Conservation (phyloP, 2,113 vertebrate species). For the Cinclus cinclus region DNA sequence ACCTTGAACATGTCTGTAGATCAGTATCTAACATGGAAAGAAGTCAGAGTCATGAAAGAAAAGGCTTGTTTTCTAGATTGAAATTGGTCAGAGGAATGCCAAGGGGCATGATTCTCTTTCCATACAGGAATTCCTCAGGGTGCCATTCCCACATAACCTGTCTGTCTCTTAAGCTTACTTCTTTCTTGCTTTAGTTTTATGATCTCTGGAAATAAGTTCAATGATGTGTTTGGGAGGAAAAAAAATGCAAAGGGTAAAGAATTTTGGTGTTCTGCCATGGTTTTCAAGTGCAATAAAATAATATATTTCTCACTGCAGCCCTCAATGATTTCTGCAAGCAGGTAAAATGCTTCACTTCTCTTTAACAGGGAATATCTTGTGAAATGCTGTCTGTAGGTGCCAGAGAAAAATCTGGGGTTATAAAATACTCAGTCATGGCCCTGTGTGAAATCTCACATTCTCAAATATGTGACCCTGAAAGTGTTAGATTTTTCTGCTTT, state of each 20-base stretch:
- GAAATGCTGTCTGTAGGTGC: not conserved
- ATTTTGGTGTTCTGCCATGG: not conserved
- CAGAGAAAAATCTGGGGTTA: not conserved
- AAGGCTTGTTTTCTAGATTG: not conserved
- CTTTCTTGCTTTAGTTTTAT: not conserved
- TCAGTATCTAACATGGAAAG: not conserved
- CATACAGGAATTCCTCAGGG: not conserved
- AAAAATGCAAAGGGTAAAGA: not conserved
- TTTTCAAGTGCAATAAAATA: not conserved
- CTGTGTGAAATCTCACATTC: not conserved
- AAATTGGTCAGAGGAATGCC: not conserved
- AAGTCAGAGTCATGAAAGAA: not conserved
- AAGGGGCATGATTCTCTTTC: not conserved
- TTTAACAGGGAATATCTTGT: not conserved
- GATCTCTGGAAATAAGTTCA: not conserved
- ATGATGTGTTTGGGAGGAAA: not conserved
- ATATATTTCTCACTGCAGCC: not conserved
- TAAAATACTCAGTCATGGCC: not conserved
- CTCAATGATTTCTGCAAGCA: not conserved
- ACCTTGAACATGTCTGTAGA: not conserved
- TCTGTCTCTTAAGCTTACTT: not conserved
- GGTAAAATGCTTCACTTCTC: not conserved
- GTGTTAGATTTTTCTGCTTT: not conserved
- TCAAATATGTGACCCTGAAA: not conserved
- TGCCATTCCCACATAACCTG: not conserved